phyloP scores from a whole-genome alignment of 2,797 vertebrate genomes.

The Psittacula echo region DNA sequence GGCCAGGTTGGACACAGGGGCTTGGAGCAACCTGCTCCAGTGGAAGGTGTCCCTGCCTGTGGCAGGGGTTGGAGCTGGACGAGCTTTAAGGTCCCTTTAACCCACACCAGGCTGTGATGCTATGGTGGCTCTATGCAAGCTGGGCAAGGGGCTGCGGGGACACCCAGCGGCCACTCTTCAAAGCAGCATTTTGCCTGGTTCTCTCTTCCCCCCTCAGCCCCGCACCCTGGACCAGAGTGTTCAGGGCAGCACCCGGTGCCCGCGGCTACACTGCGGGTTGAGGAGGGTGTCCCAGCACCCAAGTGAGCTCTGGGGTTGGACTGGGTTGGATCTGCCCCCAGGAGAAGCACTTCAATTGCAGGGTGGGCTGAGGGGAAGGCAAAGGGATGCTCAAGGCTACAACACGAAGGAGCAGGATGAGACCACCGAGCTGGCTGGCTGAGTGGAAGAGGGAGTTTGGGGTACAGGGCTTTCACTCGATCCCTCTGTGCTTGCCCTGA shows the following conservation, averaged over 20 bases:
- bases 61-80: no score
- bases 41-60: neutral
- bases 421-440: neutral
- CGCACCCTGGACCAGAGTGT: fast-evolving
- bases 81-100: neutral
- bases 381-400: neutral
- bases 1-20: no score
- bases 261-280: no score
- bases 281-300: neutral
- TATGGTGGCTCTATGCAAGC: neutral
- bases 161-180: neutral
- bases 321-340: neutral
- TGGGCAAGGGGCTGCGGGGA: neutral
- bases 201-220: fast-evolving
- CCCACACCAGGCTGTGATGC: neutral
- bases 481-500: neutral
- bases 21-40: neutral
- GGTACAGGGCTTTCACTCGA: fast-evolving
- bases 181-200: neutral
- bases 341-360: neutral
- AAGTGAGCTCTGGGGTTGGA: no score
- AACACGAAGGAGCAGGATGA: neutral
- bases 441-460: neutral
- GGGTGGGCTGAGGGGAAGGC: neutral
- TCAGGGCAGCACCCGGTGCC: neutral